Evolutionary conservation across 2,888 invertebrate genomes (phyloP).

Genomic region (Diadromus collaris): DNA sequence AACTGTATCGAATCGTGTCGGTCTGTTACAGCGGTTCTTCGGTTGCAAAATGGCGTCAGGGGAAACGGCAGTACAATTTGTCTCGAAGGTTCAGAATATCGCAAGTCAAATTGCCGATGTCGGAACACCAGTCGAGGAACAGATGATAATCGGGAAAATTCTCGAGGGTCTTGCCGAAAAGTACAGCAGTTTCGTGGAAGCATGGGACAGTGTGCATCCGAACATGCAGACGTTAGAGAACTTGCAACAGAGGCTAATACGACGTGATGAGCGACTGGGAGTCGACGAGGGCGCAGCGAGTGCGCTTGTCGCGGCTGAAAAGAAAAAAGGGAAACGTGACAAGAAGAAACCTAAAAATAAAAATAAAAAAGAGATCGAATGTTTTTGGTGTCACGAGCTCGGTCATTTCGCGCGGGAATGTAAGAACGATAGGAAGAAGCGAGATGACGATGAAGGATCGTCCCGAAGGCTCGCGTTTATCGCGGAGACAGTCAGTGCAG

Average conservation of each 20-base stretch:
- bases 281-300: slow-evolving; percentile 19
- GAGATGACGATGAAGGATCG: slow-evolving; percentile 15
- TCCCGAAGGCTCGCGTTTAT: slow-evolving; percentile 45
- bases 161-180: slow-evolving; percentile 35
- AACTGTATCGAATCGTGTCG: slow-evolving; percentile 59
- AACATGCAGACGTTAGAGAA: slow-evolving; percentile 48
- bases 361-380: not conserved
- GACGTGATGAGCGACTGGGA: slow-evolving; percentile 44
- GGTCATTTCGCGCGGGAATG: not conserved
- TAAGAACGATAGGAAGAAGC: not conserved
- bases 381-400: not conserved
- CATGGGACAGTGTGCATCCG: slow-evolving; percentile 50
- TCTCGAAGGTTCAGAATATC: slow-evolving; percentile 58
- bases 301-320: slow-evolving; percentile 25
- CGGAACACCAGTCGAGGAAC: not conserved
- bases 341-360: slow-evolving; percentile 22
- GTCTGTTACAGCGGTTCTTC: slow-evolving; percentile 57
- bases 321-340: not conserved
- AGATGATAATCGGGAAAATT: not conserved
- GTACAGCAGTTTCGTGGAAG: slow-evolving; percentile 53
- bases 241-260: slow-evolving; percentile 47
- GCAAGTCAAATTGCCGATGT: slow-evolving; percentile 42
- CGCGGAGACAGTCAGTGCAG: not conserved
- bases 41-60: slow-evolving; percentile 50
- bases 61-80: slow-evolving; percentile 58